Evolutionary conservation across 2,888 invertebrate genomes (phyloP).

Genomic region (Cistogaster globosa): DNA sequence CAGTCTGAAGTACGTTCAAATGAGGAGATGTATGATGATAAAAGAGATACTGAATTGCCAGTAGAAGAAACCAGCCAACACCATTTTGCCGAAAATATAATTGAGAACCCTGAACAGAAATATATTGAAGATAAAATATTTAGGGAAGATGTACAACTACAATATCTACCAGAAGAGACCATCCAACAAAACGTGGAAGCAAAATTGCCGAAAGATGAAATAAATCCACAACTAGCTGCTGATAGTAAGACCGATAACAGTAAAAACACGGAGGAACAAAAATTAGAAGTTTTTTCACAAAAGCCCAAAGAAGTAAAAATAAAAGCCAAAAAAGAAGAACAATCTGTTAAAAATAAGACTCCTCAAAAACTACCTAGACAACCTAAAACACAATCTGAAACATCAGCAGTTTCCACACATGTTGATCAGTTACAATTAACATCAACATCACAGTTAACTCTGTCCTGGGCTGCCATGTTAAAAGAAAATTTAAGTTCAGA

Average conservation of each 20-base stretch:
- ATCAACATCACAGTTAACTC: not conserved
- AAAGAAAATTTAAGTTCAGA: constrained; percentile 36
- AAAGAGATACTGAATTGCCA: no score
- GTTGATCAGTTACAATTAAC: not conserved
- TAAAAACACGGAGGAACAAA: no score
- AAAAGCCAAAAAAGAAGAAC: not conserved
- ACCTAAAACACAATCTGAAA: not conserved
- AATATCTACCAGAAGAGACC: not conserved
- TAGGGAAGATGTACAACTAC: not conserved
- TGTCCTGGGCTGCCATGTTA: constrained; percentile 63
- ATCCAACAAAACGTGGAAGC: not conserved
- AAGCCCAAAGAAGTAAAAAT: not conserved
- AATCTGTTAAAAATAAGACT: not conserved
- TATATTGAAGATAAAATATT: not conserved
- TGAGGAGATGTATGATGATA: no score
- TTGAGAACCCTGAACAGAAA: no score
- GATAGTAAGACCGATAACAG: no score
- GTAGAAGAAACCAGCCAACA: no score
- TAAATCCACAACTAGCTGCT: no score
- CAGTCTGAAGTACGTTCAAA: no score
- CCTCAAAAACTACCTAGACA: constrained; percentile 21
- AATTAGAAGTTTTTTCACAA: no score
- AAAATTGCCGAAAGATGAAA: not conserved
- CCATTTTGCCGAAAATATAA: no score
- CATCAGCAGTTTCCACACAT: not conserved